These are phyloP conservation scores for Autographa pulchrina DNA, from an alignment of 2,888 invertebrate species.

Conservation along the genomic window DNA sequence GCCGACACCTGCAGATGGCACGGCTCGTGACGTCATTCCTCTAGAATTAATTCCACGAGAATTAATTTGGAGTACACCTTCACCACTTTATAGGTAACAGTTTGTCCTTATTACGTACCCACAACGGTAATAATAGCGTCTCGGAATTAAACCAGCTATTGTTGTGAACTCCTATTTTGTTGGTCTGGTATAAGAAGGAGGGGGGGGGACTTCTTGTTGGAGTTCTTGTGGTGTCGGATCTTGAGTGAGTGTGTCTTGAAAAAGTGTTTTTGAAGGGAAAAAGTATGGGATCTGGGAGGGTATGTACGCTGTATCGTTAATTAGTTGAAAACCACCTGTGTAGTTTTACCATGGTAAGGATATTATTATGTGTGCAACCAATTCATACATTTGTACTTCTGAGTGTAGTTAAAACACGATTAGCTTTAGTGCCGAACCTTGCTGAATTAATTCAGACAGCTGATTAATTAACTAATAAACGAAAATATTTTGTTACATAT, in stretches of 20 bases:
- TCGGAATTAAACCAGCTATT: slow-evolving; percentile 68
- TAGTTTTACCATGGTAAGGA: too few species aligned
- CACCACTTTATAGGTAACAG: slow-evolving; percentile 71
- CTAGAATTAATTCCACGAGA: slow-evolving; percentile 73
- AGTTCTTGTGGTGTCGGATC: neutral
- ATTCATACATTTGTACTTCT: too few species aligned
- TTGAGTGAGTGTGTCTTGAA: neutral
- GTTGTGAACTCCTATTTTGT: slow-evolving; percentile 56
- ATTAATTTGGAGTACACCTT: slow-evolving; percentile 72
- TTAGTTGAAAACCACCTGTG: too few species aligned
- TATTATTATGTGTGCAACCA: too few species aligned
- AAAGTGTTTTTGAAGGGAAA: neutral
- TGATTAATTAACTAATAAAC: too few species aligned
- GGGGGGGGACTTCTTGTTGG: neutral
- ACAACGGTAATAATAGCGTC: slow-evolving; percentile 65
- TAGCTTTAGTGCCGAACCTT: too few species aligned
- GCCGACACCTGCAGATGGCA: slow-evolving; percentile 59
- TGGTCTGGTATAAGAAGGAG: slow-evolving; percentile 10
- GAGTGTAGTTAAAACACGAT: too few species aligned
- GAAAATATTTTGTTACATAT: too few species aligned
- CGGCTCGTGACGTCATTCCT: slow-evolving; percentile 62
- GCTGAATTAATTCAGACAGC: too few species aligned
- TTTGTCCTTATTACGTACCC: slow-evolving; percentile 75
- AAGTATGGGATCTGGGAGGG: neutral
- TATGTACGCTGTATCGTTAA: too few species aligned